Base-by-base conservation (phyloP, 2,888 invertebrate genomes). In the Polydrusus cervinus region DNA sequence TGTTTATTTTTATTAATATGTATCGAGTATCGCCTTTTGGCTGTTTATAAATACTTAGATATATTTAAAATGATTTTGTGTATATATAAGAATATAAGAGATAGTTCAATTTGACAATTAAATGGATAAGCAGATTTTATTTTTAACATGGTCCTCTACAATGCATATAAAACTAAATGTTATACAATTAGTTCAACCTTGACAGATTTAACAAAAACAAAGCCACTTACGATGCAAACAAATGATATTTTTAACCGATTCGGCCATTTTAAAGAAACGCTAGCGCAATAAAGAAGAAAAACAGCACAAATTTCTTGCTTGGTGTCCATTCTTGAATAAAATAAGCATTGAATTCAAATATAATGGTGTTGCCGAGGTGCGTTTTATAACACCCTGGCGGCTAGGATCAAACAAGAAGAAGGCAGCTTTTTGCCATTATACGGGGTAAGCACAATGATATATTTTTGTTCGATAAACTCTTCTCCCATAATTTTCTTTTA, bases 301-400 rank as follows among this genome's bases (percentile, higher is more conserved):
- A 74, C 53, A 71, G 71, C 61, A 66, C 62, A 72, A 76, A 76
- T 72, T 76, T 76, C 72, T 79, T 75, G 78, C 78, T 78, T 78
- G 78, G 77, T 75, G 73, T 76, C 71, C 77, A 53, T 74, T 74
- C 77, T 75, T 80, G 82, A 81, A 82, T 82, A 82, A 82, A 82
- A 82, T 81, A 76, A 81, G 78, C 80, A 85, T 84, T 85, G 82
- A 85, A 84, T 84, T 84, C 84, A 84, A 85, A 85, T 84, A 81
- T 80, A 83, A 84, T 84, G 84, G 84, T 83, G 83, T 82, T 82
- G 84, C 81, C 79, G 81, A 83, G 84, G 83, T 84, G 84, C 81
- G 81, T 82, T 82, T 84, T 84, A 82, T 83, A 82, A 82, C 84
- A 85, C 84, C 84, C 83, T 78, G 80, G 83, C 84, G 84, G 84